Evolutionary conservation across 2,888 invertebrate genomes (phyloP).

Genomic region (Syritta pipiens): DNA sequence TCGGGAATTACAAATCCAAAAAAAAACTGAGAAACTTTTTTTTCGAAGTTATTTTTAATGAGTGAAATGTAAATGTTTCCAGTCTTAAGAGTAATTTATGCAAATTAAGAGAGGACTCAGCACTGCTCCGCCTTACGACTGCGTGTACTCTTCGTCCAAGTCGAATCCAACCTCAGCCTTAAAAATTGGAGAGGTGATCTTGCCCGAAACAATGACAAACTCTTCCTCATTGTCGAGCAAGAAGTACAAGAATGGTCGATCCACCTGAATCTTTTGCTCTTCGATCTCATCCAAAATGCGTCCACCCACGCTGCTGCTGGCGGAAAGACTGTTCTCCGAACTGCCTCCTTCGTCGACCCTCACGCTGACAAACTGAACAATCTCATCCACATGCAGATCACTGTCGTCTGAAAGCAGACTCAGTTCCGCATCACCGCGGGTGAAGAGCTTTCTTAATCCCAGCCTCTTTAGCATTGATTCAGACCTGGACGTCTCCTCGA

Average conservation of each 20-base stretch:
- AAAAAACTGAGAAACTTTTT: too few species aligned
- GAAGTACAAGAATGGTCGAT: conserved; percentile 84
- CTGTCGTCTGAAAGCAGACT: conserved; percentile 82
- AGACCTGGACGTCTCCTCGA: conserved; percentile 84
- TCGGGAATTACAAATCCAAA: too few species aligned
- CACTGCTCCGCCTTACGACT: conserved; percentile 15
- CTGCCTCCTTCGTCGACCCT: conserved; percentile 82
- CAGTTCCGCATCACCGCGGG: conserved; percentile 81
- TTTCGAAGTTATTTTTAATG: neutral
- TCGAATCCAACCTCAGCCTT: conserved; percentile 68
- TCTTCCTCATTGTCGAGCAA: conserved; percentile 82
- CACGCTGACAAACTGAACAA: conserved; percentile 84
- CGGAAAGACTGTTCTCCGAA: conserved; percentile 80
- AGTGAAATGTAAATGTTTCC: conserved; percentile 7
- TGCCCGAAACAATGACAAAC: conserved; percentile 83
- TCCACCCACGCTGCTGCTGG: conserved; percentile 65
- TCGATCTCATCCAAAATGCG: conserved; percentile 71
- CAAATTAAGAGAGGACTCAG: neutral
- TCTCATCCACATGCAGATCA: conserved; percentile 84
- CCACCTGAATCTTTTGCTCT: conserved; percentile 79
- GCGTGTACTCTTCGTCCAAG: conserved; percentile 29
- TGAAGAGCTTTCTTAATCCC: conserved; percentile 83
- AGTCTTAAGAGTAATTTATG: conserved; percentile 6
- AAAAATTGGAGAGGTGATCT: conserved; percentile 80
- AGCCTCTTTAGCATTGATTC: conserved; percentile 82